Base-by-base conservation (phyloP, 2,888 invertebrate genomes). In the Cerastis rubricosa region DNA sequence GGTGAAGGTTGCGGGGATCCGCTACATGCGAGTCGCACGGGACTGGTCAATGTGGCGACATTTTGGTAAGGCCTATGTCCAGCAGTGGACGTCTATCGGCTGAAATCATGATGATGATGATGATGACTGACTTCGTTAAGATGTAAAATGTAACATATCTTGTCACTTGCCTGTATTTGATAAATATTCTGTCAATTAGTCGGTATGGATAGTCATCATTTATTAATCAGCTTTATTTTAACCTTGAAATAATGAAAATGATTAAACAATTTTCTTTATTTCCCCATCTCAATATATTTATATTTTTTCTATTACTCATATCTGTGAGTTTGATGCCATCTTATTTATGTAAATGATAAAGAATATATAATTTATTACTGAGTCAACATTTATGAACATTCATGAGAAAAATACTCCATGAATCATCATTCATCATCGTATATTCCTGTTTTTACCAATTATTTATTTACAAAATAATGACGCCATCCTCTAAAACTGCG, bases 351-450 rank as follows among this genome's bases (percentile, higher is more conserved):
- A 19, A 63, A 29, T 77, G 35, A 47, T n/a, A 45, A 29, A 63
- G 25, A 77, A 70, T 70, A 40, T 25, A 11, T 64, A 40, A 63
- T 61, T 68, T 64, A 75, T 59, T n/a, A 67, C 66, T 64, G 76
- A 76, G 57, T 76, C 75, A 76, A 66, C 11, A 29, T 40, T 54
- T 35, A 54, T 25, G 22, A 47, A 29, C 17, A 40, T 29, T 9
- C 25, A 19, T 47, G 1, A 78, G 70, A 19, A 70, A 54, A 78
- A 71, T 51, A 78, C 17, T 43, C 0, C 7, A 45, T 73, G 74
- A 72, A 45, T 68, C 54, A 72, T 14, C 7, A 6, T 29, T 35
- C 1, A 35, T 35, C 3, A 19, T 5, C 22, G 51, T 54, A 11
- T 67, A 67, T 71, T 29, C 40, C 49, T 35, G 71, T 9, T 49